Base-by-base conservation (phyloP, 1,140 invertebrate genomes). In the Hyles euphorbiae region DNA sequence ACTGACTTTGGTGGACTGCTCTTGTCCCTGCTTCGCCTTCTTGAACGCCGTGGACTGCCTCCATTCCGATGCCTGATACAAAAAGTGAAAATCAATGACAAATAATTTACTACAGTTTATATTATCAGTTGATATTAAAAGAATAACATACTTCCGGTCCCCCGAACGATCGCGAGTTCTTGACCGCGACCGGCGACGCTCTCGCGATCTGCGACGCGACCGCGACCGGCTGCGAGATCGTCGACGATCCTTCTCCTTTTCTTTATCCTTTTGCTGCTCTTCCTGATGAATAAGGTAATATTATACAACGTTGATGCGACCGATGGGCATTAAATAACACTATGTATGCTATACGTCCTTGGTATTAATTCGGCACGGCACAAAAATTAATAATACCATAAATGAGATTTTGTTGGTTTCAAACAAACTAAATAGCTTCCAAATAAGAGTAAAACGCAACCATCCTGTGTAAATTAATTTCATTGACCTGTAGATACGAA, bases 231-330 rank as follows among this genome's bases (percentile, higher is more conserved):
- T 89, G 6, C 88, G 71, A 32, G 85, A 76, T 6, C 83, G 68
- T 5, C 86, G 78, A 11, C 88, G 86, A 33, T 86, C 81, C 65
- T 85, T 83, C 8, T 82, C 79, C 59, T 87, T 80, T 5, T 84
- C 76, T 67, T 78, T 80, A 58, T 83, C 79, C 59, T 81, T 83
- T 52, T 75, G 72, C 57, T 87, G 75, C 51, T 85, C 82, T 52
- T 85, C 80, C 78, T 83, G 53, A 34, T 11, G 34, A 40, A 43
- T 22, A 53, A 40, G 8, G 36, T 22, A 10, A 10, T 48, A n/a
- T n/a, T 1, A 48, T 11, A n/a, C n/a, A n/a, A n/a, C n/a, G n/a
- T n/a, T n/a, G n/a, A n/a, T n/a, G n/a, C n/a, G n/a, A n/a, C n/a
- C n/a, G n/a, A n/a, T n/a, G n/a, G n/a, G n/a, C n/a, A n/a, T n/a